These are phyloP conservation scores for Pharmacophagus antenor DNA, from an alignment of 2,888 invertebrate species.

Conservation along the genomic window DNA sequence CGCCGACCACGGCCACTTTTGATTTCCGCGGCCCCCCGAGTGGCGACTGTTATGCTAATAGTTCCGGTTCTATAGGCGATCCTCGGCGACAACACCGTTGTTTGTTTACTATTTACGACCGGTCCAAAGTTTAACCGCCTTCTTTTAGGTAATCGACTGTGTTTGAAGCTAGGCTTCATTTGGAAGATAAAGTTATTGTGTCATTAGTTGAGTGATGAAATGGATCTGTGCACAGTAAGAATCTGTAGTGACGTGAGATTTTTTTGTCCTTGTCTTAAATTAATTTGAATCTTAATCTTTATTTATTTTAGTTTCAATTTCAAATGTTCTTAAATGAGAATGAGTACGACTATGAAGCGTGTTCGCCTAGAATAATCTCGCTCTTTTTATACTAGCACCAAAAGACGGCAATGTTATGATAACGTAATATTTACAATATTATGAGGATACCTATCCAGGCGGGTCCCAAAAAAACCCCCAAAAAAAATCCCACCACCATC, in stretches of 20 bases:
- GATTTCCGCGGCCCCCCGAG: conserved; percentile 49
- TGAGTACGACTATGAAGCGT: too few relatives aligned
- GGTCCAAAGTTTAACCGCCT: conserved; percentile 1
- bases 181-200: not conserved
- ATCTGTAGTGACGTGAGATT: not conserved
- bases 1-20: conserved; percentile 48
- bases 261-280: not conserved
- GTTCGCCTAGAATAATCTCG: too few relatives aligned
- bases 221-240: not conserved
- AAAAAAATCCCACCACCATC: too few relatives aligned
- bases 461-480: too few relatives aligned
- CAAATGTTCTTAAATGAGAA: too few relatives aligned
- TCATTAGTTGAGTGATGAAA: not conserved
- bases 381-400: too few relatives aligned
- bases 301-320: too few relatives aligned
- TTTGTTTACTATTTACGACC: conserved; percentile 5
- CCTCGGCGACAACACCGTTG: conserved; percentile 35
- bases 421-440: too few relatives aligned
- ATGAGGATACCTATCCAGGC: too few relatives aligned
- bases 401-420: too few relatives aligned
- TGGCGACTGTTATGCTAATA: conserved; percentile 47
- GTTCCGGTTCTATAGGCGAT: conserved; percentile 42
- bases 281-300: too few relatives aligned
- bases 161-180: not conserved
- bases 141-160: not conserved